phyloP scores from a whole-genome alignment of 92 coral and sea anemone species.

The Scolanthus callimorphus region DNA sequence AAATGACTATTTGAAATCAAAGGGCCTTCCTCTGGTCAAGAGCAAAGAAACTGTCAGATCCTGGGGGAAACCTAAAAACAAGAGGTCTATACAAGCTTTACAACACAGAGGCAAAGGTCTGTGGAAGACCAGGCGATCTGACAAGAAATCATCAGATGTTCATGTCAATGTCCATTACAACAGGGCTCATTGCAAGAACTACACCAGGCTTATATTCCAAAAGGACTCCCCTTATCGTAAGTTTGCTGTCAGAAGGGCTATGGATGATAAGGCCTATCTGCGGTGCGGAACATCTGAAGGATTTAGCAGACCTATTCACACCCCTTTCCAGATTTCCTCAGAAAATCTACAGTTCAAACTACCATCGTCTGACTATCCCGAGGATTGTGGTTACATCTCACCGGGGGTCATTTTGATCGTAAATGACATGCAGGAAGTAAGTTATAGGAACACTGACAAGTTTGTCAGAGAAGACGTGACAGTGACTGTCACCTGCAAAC shows the following conservation, averaged over 20 bases:
- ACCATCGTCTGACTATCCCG: constrained; percentile 47
- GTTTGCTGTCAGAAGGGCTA: constrained; percentile 26
- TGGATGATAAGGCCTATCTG: constrained; percentile 44
- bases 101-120: constrained; percentile 16
- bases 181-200: constrained; percentile 24
- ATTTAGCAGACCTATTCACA: constrained; percentile 35
- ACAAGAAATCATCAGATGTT: constrained; percentile 10
- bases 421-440: constrained; percentile 32
- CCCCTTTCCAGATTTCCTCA: constrained; percentile 24
- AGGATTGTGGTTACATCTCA: constrained; percentile 49
- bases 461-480: constrained; percentile 13
- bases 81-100: constrained; percentile 13
- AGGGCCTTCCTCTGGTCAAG: constrained; percentile 21
- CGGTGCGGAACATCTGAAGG: constrained; percentile 42
- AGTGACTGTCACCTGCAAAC: constrained; percentile 43
- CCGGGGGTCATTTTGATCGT: constrained; percentile 40
- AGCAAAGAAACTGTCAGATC: constrained; percentile 29
- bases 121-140: constrained; percentile 5
- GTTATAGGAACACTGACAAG: constrained; percentile 14
- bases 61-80: constrained; percentile 24
- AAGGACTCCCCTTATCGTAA: constrained; percentile 17
- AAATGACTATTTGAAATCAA: constrained; percentile 12
- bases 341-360: constrained; percentile 35
- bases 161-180: constrained; percentile 11
- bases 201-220: constrained; percentile 25